Conservation (phyloP, 2,113 vertebrate species). For the Hoplias malabaricus region DNA sequence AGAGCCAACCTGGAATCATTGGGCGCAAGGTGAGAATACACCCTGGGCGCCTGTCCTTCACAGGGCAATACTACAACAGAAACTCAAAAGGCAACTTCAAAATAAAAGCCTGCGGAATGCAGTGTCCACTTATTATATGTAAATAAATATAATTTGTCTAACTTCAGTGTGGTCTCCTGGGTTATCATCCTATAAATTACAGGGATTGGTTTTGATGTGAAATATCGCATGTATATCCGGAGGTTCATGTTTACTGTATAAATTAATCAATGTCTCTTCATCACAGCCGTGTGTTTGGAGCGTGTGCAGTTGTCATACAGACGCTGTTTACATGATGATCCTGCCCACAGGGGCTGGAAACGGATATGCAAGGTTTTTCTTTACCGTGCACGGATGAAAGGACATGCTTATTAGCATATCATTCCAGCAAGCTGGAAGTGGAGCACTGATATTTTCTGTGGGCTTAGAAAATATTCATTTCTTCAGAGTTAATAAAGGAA, state of each 20-base stretch:
- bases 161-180: neutral
- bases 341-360: neutral
- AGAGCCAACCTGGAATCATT: no score
- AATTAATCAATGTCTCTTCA: constrained; percentile 22
- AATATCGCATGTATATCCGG: neutral
- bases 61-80: no score
- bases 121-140: no score
- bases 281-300: neutral
- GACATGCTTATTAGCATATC: constrained; percentile 11
- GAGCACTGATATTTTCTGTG: neutral
- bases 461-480: neutral
- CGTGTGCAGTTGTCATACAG: neutral
- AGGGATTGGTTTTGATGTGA: neutral
- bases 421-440: neutral
- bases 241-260: neutral
- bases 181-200: neutral
- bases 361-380: neutral
- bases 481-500: neutral
- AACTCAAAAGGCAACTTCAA: no score
- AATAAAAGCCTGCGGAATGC: no score
- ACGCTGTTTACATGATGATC: neutral
- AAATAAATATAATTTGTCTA: no score
- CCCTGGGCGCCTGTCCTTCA: no score
- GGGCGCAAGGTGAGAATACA: no score
- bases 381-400: constrained; percentile 1